Evolutionary conservation across 2,113 vertebrate species (phyloP).

Genomic region (Hydrochoerus hydrochaeris): DNA sequence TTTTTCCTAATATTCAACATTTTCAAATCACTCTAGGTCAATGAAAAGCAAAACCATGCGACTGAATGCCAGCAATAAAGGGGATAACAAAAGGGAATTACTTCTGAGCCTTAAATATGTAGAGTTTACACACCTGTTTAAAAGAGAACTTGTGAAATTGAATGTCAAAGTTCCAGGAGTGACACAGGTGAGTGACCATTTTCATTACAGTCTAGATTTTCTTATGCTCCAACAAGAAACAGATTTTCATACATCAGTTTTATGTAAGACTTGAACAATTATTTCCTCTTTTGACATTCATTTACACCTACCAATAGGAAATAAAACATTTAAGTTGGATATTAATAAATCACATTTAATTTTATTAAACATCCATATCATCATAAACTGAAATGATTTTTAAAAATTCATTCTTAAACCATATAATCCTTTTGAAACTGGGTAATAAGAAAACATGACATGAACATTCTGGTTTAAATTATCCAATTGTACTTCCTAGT

Average conservation of each 20-base stretch:
- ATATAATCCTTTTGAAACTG: slow-evolving; percentile 45
- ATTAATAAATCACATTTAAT: slow-evolving; percentile 48
- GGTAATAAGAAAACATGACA: background rate
- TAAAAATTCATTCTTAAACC: slow-evolving; percentile 28
- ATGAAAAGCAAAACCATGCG: background rate
- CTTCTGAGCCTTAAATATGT: slow-evolving; percentile 41
- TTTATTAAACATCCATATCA: slow-evolving; percentile 34
- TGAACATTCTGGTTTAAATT: slow-evolving; percentile 1
- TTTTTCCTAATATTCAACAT: background rate
- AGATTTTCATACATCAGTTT: background rate
- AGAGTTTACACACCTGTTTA: background rate
- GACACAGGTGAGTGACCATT: background rate
- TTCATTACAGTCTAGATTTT: background rate
- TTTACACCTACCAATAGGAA: slow-evolving; percentile 21
- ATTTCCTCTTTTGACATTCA: slow-evolving; percentile 22
- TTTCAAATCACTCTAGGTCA: slow-evolving; percentile 18
- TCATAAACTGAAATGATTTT: slow-evolving; percentile 44
- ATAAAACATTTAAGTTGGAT: background rate
- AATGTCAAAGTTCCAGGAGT: background rate
- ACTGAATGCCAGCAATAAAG: background rate
- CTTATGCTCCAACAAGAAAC: background rate
- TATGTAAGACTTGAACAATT: background rate
- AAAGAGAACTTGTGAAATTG: slow-evolving; percentile 54
- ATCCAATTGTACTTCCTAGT: background rate
- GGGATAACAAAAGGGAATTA: background rate